Evolutionary conservation across 2,888 invertebrate species (phyloP), one percentile per base, ranked within the genome.

Genomic region (Andrena marginata): DNA sequence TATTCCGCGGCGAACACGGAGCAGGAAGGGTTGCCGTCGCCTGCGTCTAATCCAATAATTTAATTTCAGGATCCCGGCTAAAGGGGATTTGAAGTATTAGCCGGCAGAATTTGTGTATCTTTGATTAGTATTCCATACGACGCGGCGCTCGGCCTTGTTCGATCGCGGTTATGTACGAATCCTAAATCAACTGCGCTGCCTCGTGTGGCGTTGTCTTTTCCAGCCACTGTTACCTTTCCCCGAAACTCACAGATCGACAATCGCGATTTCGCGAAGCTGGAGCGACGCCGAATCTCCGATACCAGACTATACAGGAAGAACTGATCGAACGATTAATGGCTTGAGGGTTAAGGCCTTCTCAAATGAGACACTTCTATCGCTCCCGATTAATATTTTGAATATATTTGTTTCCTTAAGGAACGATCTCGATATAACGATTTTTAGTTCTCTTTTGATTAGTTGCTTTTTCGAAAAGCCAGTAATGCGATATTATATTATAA

Each of bases 41-140:
- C 85, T 85, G 77, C 90, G 83, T 92, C 93, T 93, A 94, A 94
- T 93, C 93, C 93, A 94, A 94, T 94, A 93, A 94, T 94, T 94
- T 93, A 94, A 94, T 93, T 93, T 94, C 89, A 86, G 88, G 91
- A 92, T 91, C 92, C 93, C 82, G 89, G 92, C 92, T 93, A 92
- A 93, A 92, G 93, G 93, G 93, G 93, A 93, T 94, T 93, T 93
- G 92, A 93, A 94, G 94, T 94, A 94, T 94, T 93, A 94, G 93
- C 91, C 93, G 29, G 84, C 90, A 92, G 93, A 93, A 94, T 93
- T 93, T 94, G 94, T 93, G 92, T 93, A 93, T 93, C 93, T 94
- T 94, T 94, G 93, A 94, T 94, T 94, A 93, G 94, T 94, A 94
- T 94, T 94, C 94, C 91, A 92, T 93, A 92, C 92, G 90, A 85